Base-by-base conservation (phyloP, 2,797 vertebrate genomes). In the Malurus leucopterus region DNA sequence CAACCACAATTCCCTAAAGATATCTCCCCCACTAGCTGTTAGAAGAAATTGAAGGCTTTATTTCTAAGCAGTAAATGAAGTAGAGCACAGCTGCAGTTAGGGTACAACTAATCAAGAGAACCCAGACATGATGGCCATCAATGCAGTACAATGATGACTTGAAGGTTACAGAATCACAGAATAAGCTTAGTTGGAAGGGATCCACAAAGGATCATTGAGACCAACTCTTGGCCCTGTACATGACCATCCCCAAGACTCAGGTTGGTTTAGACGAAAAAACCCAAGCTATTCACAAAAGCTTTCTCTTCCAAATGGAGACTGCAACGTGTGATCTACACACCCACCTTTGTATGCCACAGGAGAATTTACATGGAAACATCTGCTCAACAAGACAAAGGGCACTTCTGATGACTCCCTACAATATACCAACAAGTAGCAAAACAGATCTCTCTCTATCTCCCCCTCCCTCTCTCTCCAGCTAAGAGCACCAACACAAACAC, bases 391-490 rank as follows among this genome's bases (percentile, higher is more conserved):
- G 20, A 51, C 15, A 57, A 72, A 26, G 8, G 19, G 8, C 23
- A 26, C 41, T 84, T 69, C 47, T 63, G 38, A 75, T 32, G 3
- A 84, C 55, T 16, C 30, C 38, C 34, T 67, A 34, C 61, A 53
- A 61, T 23, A 40, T 2, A 1, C 16, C 57, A 70, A 49, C 23
- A 49, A 76, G 24, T 4, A 54, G n/a, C 1, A 10, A 58, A 90
- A 36, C 14, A 29, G 27, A 36, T 6, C 11, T 49, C 46, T 19
- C 11, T 49, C 46, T 19, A 34, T 11, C 19, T 8, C 15, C 15
- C 14, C 8, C 1, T 4, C 2, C 3, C 3, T 9, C 3, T 1
- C 4, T 6, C 15, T 29, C 15, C 11, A 32, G 1, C 17, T 57
- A 57, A 58, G 2, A 53, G 61, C 62, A 63, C 26, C 8, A 6